Base-by-base conservation (phyloP, 1,140 invertebrate species). In the Macrostomum lignano region DNA sequence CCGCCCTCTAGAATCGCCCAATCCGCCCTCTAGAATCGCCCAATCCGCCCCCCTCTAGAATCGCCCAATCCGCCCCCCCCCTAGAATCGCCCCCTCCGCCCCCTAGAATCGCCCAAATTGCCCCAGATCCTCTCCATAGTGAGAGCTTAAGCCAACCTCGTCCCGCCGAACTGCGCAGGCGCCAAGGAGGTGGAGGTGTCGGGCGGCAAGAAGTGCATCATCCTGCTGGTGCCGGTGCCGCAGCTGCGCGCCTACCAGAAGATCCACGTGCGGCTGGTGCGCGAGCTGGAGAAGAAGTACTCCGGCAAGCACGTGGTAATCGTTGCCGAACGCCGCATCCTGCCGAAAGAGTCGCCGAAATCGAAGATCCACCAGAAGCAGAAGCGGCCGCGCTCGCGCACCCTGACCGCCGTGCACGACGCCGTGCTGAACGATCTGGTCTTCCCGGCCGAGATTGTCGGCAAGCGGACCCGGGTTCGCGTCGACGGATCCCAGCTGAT, bases 231-330 rank as follows among this genome's bases (percentile, higher is more conserved):
- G 38, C 91, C 91, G 31, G 84, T 94, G 60, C 84, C 86, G 30
- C 86, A 94, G 60, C 62, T 94, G 52, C 81, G 76, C 55, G 66
- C 70, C 20, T 96, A 91, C 67, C 91, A 96, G 62, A 94, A 93
- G 58, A 74, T 96, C 42, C 88, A 98, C 57, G 74, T 74, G 32
- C 68, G 81, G 38, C 61, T 98, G 38, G 86, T 96, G 15, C 67
- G 88, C 43, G 91, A 98, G 57, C 57, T 98, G 43, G 91, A 98
- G 55, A 98, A 98, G 68, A 98, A 96, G 55, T 94, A 96, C 63
- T 84, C 76, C 49, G 88, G 86, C 21, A 91, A 84, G 53, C 82
- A 94, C 62, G 84, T 98, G 15, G 82, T 98, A 36, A 86, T 98
- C 52, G 70, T 96, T 60, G 88, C 84, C 31, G 58, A 96, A 62